These are phyloP conservation scores for Ennomos erosarius DNA, from an alignment of 2,888 invertebrate species.

Conservation along the genomic window DNA sequence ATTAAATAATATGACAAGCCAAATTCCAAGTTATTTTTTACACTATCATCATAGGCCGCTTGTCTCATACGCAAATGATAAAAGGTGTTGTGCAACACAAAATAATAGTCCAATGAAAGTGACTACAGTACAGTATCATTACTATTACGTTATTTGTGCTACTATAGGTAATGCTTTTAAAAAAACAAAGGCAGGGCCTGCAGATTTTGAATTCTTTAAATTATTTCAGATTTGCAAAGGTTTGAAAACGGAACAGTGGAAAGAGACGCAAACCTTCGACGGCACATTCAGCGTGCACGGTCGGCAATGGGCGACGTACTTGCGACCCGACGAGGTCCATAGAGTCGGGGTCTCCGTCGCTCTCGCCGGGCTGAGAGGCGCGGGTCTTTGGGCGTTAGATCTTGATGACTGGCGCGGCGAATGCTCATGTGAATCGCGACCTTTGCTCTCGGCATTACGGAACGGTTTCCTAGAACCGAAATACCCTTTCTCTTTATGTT, in stretches of 20 bases:
- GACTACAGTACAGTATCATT: too few relatives aligned
- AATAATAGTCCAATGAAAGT: too few relatives aligned
- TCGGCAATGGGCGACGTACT: conserved; percentile 92
- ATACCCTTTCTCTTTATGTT: conserved; percentile 56
- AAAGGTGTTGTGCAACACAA: too few relatives aligned
- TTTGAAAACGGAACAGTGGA: conserved; percentile 86
- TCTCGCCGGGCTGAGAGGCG: conserved; percentile 87
- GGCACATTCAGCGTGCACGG: conserved; percentile 90
- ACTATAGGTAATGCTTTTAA: too few relatives aligned
- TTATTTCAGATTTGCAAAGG: conserved; percentile 82
- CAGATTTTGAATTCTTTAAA: not conserved
- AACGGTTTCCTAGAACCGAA: conserved; percentile 68
- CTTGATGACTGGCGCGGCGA: conserved; percentile 90
- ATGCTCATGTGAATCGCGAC: conserved; percentile 89
- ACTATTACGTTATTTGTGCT: too few relatives aligned
- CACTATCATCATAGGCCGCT: too few relatives aligned
- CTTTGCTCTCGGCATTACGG: conserved; percentile 87
- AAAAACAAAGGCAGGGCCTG: too few relatives aligned
- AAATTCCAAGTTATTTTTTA: too few relatives aligned
- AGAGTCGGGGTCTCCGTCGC: conserved; percentile 86
- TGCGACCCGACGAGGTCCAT: conserved; percentile 87
- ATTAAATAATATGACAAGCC: too few relatives aligned
- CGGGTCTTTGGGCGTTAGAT: conserved; percentile 92
- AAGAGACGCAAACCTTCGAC: conserved; percentile 82
- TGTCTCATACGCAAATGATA: too few relatives aligned